Base-by-base conservation (phyloP, 2,888 invertebrate genomes). In the Drosophila yooni region DNA sequence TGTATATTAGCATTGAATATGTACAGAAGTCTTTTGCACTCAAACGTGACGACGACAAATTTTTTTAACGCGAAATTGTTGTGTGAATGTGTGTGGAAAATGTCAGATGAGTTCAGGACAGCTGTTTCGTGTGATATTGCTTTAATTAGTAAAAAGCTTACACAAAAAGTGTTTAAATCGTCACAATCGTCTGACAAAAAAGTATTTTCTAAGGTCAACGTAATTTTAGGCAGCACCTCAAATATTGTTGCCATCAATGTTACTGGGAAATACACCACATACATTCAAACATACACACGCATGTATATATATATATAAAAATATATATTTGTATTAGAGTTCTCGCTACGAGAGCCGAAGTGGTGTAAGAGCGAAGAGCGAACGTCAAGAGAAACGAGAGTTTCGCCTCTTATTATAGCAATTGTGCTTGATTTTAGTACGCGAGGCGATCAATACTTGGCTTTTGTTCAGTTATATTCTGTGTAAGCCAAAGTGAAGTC, bases 381-480 rank as follows among this genome's bases (percentile, higher is more conserved):
- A 48, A 15, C 1, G 61, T 34, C 46, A 58, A 61, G 65, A 58
- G 64, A 61, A 76, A 38, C 64, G 25, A 65, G 63, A 67, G 78
- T 73, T 53, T 73, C 38, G 46, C 29, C 25, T 64, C 25, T 27
- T 48, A 38, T 57, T 38, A 43, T 56, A 50, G 59, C 77, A 52
- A 66, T 63, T 48, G 59, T 66, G 46, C 56, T 51, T 61, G 52
- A 48, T 61, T 50, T 61, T 36, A 58, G 60, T 69, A 60, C 60
- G 43, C 74, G 54, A 54, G 60, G 50, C 54, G 56, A 68, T 67
- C 73, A 61, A 62, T 57, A 65, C 63, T 78, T 54, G 67, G 46
- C 68, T 67, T 74, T 75, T 75, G 56, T 76, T 82, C 70, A 79
- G 76, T 81, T 71, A 83, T 76, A 73, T 74, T 70, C 64, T 73